phyloP scores from a whole-genome alignment of 2,113 vertebrate species.

The Tamias sibiricus region DNA sequence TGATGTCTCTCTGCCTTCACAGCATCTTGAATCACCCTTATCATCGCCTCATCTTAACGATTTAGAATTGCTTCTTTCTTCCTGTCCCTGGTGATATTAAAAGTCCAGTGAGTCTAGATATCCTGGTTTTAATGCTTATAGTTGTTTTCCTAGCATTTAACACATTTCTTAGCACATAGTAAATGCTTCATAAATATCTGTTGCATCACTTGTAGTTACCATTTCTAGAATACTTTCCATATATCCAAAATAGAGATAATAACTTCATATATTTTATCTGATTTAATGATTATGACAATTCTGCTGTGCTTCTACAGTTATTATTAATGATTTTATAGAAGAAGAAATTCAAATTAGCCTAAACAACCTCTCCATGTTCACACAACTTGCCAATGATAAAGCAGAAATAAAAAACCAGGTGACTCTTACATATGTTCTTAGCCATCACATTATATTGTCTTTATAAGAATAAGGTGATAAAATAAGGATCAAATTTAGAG shows the following conservation, averaged over 20 bases:
- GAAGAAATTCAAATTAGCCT: background rate
- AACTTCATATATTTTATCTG: background rate
- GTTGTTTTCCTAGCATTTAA: conserved; percentile 9
- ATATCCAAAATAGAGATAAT: background rate
- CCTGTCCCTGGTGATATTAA: background rate
- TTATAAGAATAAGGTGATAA: background rate
- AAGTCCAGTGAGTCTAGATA: background rate
- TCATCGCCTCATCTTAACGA: background rate
- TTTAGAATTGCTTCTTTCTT: background rate
- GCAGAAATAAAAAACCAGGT: background rate
- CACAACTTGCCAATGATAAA: background rate
- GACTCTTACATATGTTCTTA: background rate
- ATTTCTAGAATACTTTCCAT: background rate
- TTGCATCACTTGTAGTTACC: background rate
- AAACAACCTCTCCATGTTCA: background rate
- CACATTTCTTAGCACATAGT: background rate
- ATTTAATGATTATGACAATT: background rate
- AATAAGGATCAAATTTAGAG: conserved; percentile 21
- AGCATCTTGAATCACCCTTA: background rate
- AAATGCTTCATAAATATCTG: background rate
- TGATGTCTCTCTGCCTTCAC: background rate
- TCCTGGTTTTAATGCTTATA: background rate
- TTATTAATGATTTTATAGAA: conserved; percentile 1
- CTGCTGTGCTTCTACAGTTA: background rate
- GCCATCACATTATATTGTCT: background rate